phyloP scores from a whole-genome alignment of 2,797 vertebrate genomes.

The Phaenicophaeus curvirostris region DNA sequence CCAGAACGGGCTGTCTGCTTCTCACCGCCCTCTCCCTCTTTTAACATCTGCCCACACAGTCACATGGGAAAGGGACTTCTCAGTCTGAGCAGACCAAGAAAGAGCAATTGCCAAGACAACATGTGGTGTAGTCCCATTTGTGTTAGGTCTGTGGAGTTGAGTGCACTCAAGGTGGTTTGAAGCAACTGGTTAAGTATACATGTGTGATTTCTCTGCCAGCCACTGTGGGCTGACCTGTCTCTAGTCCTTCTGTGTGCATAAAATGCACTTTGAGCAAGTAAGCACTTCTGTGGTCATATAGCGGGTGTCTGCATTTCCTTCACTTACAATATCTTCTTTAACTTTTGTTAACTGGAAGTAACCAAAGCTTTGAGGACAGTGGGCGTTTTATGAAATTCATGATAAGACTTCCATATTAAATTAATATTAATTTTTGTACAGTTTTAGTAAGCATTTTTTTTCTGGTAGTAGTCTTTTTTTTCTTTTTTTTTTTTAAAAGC shows the following conservation, averaged over 20 bases:
- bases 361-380: neutral
- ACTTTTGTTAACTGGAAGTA: neutral
- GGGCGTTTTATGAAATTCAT: neutral
- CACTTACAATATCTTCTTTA: neutral
- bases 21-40: neutral
- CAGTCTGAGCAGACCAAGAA: neutral
- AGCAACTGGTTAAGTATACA: neutral
- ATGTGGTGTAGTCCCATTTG: too few species aligned
- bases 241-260: neutral
- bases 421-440: neutral
- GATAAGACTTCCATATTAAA: neutral
- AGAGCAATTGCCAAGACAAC: neutral
- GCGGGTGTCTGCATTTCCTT: neutral
- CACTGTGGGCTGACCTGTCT: neutral
- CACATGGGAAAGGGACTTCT: too few species aligned
- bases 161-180: neutral
- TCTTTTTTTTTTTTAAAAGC: neutral
- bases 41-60: neutral
- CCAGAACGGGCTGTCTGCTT: neutral
- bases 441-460: neutral
- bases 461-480: neutral
- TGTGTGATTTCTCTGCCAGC: neutral
- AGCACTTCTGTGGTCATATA: neutral
- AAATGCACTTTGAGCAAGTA: neutral
- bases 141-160: rapidly evolving